A percentile compares a stretch with the other conserved stretches of the same genome.
Conservation (phyloP, 2,888 invertebrate species). For the Hypercompe scribonia region DNA sequence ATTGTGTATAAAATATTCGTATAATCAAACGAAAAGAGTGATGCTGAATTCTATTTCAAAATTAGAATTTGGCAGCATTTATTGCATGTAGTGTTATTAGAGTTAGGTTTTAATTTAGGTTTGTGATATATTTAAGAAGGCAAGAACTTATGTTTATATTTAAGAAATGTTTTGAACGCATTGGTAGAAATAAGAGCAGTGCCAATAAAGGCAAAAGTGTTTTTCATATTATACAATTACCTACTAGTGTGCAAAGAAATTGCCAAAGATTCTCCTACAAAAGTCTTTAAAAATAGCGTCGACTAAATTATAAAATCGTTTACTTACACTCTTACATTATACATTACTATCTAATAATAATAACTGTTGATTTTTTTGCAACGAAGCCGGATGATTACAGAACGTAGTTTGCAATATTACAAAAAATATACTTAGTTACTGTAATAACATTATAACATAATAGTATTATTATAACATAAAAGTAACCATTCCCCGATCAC, state of each 20-base stretch:
- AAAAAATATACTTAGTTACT: too few species aligned
- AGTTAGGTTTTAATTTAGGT: neutral
- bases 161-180: neutral
- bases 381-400: neutral
- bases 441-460: too few species aligned
- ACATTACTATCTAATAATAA: neutral
- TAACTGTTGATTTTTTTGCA: neutral
- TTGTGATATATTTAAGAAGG: neutral
- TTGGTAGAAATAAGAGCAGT: neutral
- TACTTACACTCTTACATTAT: neutral
- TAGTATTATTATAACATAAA: neutral
- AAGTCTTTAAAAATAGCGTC: neutral
- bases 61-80: slow-evolving; percentile 9
- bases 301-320: neutral
- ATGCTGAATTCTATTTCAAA: neutral
- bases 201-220: neutral
- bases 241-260: too few species aligned
- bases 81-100: neutral
- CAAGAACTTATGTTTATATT: neutral
- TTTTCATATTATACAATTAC: neutral
- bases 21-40: neutral
- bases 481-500: neutral
- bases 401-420: too few species aligned
- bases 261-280: too few species aligned
- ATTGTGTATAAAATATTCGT: neutral